Evolutionary conservation across 2,888 invertebrate species (phyloP), one percentile per base, ranked within the genome.

Genomic region (Dasypogon diadema): DNA sequence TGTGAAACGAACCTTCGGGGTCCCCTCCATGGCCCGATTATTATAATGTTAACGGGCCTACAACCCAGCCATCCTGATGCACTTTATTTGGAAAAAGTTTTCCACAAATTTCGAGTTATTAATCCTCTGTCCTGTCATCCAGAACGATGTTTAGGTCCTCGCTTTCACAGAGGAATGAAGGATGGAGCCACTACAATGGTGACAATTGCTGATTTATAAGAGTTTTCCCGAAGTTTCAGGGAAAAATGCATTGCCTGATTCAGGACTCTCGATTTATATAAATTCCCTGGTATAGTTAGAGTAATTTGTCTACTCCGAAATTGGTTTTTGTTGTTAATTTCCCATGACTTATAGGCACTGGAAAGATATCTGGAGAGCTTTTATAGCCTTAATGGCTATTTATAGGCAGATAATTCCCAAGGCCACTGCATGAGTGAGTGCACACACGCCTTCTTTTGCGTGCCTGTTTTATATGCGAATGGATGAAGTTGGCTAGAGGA

Each of bases 161-260:
- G 51, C 14, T 8, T 42, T 56, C 56, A 56, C 73, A 55, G 37
- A 34, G 30, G 37, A 70, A 73, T 73, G 73, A 73, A 56, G 42
- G 73, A 73, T 73, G 73, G 56, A 56, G 56, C 55, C 42, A 56
- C 56, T 56, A 73, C 73, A 73, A 73, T 73, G 42, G 56, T 73
- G 56, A 73, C 73, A 73, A 56, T 56, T 73, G 55, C 56, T 73
- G 73, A 73, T 73, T 73, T 73, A 73, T 73, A 73, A 73, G 37
- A 56, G 73, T 73, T 73, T 55, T 37, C 18, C 0, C 4, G 2
- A 56, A 51, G 30, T 51, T 70, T 70, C 51, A n/a, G 21, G 54
- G 54, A 70, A 70, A 70, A 70, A 51, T 70, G 70, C 54, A 34
- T 34, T 34, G 51, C 37, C 21, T n/a, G 37, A 70, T 34, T n/a